These are phyloP conservation scores for Spermophilus dauricus DNA, from an alignment of 2,113 vertebrate genomes.

Conservation along the genomic window DNA sequence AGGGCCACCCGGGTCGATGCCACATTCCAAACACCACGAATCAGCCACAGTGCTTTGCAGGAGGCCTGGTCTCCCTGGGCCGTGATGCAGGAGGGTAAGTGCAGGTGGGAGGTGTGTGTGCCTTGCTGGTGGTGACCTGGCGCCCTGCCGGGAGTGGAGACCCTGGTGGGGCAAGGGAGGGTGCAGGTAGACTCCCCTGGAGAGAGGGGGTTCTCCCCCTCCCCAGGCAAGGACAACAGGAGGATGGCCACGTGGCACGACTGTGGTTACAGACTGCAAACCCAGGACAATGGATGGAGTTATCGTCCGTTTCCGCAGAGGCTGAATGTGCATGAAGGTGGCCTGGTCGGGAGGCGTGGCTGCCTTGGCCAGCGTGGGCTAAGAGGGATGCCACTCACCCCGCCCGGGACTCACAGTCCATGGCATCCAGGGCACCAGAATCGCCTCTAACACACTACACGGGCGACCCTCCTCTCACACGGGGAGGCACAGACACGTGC, in stretches of 20 bases:
- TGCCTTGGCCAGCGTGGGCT: neutral
- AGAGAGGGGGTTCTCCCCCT: neutral
- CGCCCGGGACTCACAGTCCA: rapidly evolving
- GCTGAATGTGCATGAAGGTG: neutral
- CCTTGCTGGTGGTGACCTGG: neutral
- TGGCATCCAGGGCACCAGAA: rapidly evolving
- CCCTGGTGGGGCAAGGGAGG: neutral
- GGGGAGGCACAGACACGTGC: neutral
- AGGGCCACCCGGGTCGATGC: neutral
- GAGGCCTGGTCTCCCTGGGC: neutral
- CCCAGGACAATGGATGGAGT: neutral
- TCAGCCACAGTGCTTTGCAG: neutral
- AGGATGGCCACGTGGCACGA: neutral
- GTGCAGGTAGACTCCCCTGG: too few species aligned
- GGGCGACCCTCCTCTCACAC: rapidly evolving
- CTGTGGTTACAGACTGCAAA: neutral
- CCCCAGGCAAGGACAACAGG: neutral
- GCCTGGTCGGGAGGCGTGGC: neutral
- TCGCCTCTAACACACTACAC: neutral
- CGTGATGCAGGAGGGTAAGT: neutral
- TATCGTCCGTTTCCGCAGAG: neutral
- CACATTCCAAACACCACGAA: neutral
- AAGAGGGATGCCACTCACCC: neutral
- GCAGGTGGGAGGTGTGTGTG: neutral
- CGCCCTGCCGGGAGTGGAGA: neutral